These are phyloP conservation scores for Anguilla marmorata DNA, from an alignment of 2,797 vertebrate genomes.

Conservation along the genomic window DNA sequence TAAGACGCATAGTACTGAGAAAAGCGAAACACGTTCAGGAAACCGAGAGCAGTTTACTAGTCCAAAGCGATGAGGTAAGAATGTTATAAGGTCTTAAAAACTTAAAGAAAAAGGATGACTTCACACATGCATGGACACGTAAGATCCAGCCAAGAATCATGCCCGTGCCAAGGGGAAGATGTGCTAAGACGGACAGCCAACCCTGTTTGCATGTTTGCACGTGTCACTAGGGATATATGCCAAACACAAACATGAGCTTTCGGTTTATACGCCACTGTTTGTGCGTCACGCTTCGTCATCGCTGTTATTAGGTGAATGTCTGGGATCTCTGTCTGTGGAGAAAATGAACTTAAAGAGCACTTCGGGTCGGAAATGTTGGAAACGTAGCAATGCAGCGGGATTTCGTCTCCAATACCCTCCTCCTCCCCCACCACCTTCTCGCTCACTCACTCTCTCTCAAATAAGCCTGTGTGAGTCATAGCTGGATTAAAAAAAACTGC, in stretches of 20 bases:
- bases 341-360: conserved; percentile 26
- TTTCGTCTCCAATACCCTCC: conserved; percentile 40
- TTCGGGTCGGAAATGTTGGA: conserved; percentile 33
- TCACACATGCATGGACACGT: conserved; percentile 23
- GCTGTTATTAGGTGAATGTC: conserved; percentile 2
- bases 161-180: conserved; percentile 19
- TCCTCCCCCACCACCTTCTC: conserved; percentile 52
- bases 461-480: conserved; percentile 81
- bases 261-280: neutral
- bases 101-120: conserved; percentile 24
- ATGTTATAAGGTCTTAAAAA: neutral
- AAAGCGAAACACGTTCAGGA: neutral
- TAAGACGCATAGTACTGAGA: neutral
- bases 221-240: conserved; percentile 29
- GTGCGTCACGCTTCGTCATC: conserved; percentile 21
- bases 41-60: neutral
- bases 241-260: conserved; percentile 20
- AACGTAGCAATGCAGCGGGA: conserved; percentile 44
- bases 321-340: conserved; percentile 2
- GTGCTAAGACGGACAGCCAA: conserved; percentile 33
- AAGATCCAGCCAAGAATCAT: conserved; percentile 21
- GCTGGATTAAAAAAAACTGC: conserved; percentile 48
- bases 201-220: conserved; percentile 37
- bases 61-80: neutral
- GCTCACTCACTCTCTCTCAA: conserved; percentile 69